These are phyloP conservation scores for Trematocara unimaculatum DNA, from an alignment of 2,113 vertebrate species.

Conservation along the genomic window DNA sequence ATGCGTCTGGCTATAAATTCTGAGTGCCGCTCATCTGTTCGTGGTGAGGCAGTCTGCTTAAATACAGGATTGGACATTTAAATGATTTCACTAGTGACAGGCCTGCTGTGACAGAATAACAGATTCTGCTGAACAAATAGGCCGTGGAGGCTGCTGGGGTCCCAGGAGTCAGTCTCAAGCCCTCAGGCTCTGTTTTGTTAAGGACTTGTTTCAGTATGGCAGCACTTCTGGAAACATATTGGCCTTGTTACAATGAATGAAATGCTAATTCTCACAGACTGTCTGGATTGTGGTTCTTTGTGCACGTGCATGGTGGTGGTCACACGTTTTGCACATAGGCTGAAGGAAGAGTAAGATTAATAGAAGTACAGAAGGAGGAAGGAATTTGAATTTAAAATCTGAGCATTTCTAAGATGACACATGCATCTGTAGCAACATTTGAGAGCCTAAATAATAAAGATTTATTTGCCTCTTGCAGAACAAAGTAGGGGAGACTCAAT, in stretches of 20 bases:
- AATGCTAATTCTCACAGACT: slow-evolving; percentile 71
- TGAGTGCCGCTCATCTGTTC: slow-evolving; percentile 70
- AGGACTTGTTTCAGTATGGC: slow-evolving; percentile 76
- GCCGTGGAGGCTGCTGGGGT: slow-evolving; percentile 68
- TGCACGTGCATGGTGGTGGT: slow-evolving; percentile 37
- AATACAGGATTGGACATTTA: slow-evolving; percentile 77
- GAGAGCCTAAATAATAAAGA: neutral
- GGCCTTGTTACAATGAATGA: slow-evolving; percentile 72
- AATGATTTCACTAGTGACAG: slow-evolving; percentile 75
- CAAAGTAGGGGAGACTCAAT: neutral
- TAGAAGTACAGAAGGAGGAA: neutral
- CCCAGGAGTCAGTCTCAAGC: slow-evolving; percentile 66
- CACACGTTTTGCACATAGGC: slow-evolving; percentile 32
- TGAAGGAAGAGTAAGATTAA: neutral
- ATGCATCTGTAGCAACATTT: neutral
- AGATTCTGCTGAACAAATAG: slow-evolving; percentile 76
- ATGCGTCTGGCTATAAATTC: slow-evolving; percentile 64
- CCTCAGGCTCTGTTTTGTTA: slow-evolving; percentile 74
- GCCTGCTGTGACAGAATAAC: slow-evolving; percentile 76
- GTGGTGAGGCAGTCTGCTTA: slow-evolving; percentile 71
- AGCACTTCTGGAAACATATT: slow-evolving; percentile 77
- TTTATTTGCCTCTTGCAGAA: neutral
- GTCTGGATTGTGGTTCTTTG: slow-evolving; percentile 49
- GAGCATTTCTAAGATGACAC: neutral
- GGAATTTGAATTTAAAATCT: neutral